Percentiles rank a stretch among this genome's conserved stretches.
These are phyloP conservation scores for Deroptyus accipitrinus DNA, from an alignment of 2,113 vertebrate genomes.

Conservation along the genomic window DNA sequence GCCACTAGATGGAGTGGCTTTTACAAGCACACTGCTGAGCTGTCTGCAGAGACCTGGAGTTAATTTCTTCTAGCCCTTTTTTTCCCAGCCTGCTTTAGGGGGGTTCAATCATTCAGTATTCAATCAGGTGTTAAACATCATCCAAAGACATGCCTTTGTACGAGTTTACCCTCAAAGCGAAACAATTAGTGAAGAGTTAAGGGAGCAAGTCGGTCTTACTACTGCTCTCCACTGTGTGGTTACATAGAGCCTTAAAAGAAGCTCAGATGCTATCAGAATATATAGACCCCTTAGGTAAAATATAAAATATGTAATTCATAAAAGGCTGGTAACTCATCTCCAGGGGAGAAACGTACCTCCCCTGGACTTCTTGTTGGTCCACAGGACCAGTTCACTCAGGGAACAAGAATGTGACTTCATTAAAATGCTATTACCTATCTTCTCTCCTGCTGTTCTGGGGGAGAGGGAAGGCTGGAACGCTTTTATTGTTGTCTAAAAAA, in stretches of 20 bases:
- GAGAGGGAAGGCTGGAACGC: background rate
- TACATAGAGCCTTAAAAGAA: background rate
- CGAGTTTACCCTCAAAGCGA: background rate
- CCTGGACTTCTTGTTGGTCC: background rate
- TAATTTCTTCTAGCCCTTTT: background rate
- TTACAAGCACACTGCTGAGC: conserved; percentile 2
- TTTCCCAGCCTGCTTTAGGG: background rate
- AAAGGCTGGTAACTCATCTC: background rate
- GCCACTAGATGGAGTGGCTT: conserved; percentile 71
- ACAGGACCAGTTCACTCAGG: background rate
- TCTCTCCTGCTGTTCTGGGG: background rate
- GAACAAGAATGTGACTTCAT: background rate
- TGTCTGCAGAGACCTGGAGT: background rate
- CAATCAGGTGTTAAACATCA: background rate
- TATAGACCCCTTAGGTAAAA: background rate
- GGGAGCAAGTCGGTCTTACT: background rate
- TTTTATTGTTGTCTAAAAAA: conserved; percentile 34
- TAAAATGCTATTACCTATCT: background rate
- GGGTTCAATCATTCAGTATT: background rate
- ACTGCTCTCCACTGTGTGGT: background rate
- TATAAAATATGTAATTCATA: background rate
- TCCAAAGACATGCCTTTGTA: background rate
- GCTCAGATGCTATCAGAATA: background rate
- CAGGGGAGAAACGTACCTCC: background rate
- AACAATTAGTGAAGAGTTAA: conserved; percentile 3